These are phyloP conservation scores for Sapayoa aenigma DNA, from an alignment of 2,113 vertebrate genomes.

Conservation along the genomic window DNA sequence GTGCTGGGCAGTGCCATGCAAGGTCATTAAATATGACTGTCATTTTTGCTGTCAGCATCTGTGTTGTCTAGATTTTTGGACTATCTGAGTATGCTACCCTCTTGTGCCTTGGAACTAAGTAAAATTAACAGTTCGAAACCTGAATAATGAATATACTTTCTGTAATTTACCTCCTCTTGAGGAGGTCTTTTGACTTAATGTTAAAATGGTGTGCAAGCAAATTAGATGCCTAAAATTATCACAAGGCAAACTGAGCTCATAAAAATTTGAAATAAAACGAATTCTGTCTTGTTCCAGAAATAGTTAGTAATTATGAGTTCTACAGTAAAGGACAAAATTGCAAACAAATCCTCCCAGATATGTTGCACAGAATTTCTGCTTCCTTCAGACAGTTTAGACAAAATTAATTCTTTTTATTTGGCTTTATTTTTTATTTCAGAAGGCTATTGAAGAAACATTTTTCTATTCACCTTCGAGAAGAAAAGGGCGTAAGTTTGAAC, in stretches of 20 bases:
- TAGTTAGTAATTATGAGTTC: neutral
- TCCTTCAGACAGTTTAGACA: neutral
- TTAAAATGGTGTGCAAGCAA: neutral
- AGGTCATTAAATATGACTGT: neutral
- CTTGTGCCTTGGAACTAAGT: neutral
- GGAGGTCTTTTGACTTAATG: neutral
- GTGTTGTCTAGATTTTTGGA: neutral
- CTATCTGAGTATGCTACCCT: neutral
- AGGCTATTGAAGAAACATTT: neutral
- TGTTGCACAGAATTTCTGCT: neutral
- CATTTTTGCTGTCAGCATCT: neutral
- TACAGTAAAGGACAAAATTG: neutral
- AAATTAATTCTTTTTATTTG: neutral
- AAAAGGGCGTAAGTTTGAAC: neutral
- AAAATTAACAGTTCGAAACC: neutral
- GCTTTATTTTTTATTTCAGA: neutral
- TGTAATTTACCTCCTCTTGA: neutral
- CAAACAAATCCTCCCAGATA: neutral
- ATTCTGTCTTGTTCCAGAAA: neutral
- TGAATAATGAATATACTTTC: neutral
- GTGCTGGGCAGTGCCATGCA: neutral
- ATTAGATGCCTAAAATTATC: neutral
- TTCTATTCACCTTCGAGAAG: neutral
- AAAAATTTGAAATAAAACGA: neutral
- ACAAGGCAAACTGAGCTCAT: neutral